Percentiles rank a stretch among this genome's conserved stretches.
Conservation (phyloP, 30 jellyfish, hydroid and myxozoan genomes). For the Rhopilema esculentum region DNA sequence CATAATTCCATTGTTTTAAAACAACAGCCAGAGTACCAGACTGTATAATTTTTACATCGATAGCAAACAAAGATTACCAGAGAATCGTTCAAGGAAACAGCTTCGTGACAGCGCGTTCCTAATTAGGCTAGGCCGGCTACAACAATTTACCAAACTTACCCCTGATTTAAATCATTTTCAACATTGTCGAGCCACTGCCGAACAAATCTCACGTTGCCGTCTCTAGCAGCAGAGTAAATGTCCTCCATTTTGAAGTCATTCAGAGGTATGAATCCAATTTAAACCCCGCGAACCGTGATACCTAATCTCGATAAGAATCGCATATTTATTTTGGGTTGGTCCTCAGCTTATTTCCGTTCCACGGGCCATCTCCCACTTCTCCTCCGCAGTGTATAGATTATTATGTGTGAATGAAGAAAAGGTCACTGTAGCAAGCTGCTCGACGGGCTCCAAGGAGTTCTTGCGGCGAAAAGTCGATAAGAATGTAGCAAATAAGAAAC, state of each 20-base stretch:
- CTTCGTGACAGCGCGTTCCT: not conserved
- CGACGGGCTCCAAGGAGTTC: too few relatives aligned
- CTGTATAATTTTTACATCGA: not conserved
- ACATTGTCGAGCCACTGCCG: constrained; percentile 93
- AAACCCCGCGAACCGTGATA: constrained; percentile 14
- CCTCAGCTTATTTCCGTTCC: constrained; percentile 64
- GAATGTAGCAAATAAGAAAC: too few relatives aligned
- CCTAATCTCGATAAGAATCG: constrained; percentile 34
- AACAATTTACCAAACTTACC: constrained; percentile 62
- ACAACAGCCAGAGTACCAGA: not conserved
- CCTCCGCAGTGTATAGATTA: constrained; percentile 17
- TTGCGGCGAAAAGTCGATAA: too few relatives aligned
- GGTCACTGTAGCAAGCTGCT: too few relatives aligned
- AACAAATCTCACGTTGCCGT: constrained; percentile 90
- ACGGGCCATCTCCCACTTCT: constrained; percentile 50
- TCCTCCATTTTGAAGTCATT: constrained; percentile 85
- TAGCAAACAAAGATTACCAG: not conserved
- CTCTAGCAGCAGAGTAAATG: constrained; percentile 94
- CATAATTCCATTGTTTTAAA: not conserved
- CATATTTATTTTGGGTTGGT: constrained; percentile 66
- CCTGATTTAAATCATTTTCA: constrained; percentile 92
- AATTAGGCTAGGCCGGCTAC: constrained; percentile 25
- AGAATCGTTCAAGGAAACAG: not conserved
- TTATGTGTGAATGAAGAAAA: too few relatives aligned
- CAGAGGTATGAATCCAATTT: constrained; percentile 6